Conservation (phyloP, 2,888 invertebrate genomes). For the Perizoma affinitatum region DNA sequence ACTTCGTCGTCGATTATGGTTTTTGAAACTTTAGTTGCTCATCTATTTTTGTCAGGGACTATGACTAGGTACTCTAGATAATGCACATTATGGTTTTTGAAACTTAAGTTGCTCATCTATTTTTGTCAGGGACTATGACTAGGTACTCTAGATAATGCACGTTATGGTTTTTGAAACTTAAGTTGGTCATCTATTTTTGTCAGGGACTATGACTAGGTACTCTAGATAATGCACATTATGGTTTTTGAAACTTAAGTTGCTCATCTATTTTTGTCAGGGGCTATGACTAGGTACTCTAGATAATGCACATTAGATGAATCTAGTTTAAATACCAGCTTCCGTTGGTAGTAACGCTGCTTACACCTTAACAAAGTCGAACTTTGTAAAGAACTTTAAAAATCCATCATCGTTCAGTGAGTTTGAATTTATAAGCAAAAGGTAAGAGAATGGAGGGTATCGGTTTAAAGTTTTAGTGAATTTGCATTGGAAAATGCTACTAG, state of each 20-base stretch:
- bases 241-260: background rate
- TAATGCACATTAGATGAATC: conserved; percentile 64
- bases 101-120: background rate
- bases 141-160: conserved; percentile 56
- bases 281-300: conserved; percentile 33
- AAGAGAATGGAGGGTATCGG: background rate
- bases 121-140: background rate
- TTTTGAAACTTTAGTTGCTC: background rate
- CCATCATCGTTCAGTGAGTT: conserved; percentile 23
- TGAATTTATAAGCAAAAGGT: conserved; percentile 6
- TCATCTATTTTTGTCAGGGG: background rate
- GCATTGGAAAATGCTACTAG: no score
- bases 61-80: background rate
- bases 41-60: no score
- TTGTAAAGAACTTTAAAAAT: conserved; percentile 17
- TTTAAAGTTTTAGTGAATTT: no score
- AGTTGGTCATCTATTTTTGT: background rate
- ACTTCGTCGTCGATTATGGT: no score
- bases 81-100: background rate
- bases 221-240: conserved; percentile 55
- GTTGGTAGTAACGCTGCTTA: background rate
- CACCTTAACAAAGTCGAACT: conserved; percentile 45
- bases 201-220: background rate
- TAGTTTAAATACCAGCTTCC: conserved; percentile 11
- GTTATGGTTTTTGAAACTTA: conserved; percentile 51